phyloP scores from a whole-genome alignment of 2,888 invertebrate species.

The Drosophila fulvimacula region DNA sequence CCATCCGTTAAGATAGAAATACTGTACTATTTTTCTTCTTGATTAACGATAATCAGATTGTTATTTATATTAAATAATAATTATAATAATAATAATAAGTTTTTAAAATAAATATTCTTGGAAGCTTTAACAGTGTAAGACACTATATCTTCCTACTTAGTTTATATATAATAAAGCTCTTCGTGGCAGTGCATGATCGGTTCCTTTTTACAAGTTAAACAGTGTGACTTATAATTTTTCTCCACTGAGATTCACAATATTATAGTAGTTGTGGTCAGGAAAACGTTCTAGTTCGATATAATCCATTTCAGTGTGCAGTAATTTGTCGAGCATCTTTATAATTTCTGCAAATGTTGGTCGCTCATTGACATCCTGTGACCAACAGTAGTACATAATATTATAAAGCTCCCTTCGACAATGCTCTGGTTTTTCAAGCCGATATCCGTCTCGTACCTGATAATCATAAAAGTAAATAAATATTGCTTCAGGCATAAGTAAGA shows the following conservation, averaged over 20 bases:
- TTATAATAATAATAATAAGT: not conserved
- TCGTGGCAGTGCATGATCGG: constrained; percentile 60
- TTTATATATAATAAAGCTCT: constrained; percentile 65
- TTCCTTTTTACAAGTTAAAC: not conserved
- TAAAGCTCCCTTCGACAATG: constrained; percentile 96
- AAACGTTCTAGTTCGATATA: constrained; percentile 96
- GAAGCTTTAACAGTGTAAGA: not conserved
- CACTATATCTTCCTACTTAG: constrained; percentile 15
- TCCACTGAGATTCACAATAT: constrained; percentile 93
- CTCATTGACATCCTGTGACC: constrained; percentile 94
- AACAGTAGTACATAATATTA: constrained; percentile 98
- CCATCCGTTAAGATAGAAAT: too few relatives aligned
- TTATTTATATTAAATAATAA: not conserved
- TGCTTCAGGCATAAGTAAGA: too few relatives aligned
- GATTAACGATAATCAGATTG: not conserved
- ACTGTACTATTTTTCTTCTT: not conserved
- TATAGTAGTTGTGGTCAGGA: constrained; percentile 96
- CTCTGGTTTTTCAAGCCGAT: constrained; percentile 95
- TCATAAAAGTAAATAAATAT: not conserved
- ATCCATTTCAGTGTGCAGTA: constrained; percentile 95
- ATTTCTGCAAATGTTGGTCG: constrained; percentile 94
- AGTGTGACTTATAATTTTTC: constrained; percentile 88
- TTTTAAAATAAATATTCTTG: not conserved
- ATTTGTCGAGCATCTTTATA: constrained; percentile 91
- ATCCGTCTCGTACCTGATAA: constrained; percentile 92